phyloP scores from a whole-genome alignment of 2,888 invertebrate genomes.

The Nomada ruficornis region DNA sequence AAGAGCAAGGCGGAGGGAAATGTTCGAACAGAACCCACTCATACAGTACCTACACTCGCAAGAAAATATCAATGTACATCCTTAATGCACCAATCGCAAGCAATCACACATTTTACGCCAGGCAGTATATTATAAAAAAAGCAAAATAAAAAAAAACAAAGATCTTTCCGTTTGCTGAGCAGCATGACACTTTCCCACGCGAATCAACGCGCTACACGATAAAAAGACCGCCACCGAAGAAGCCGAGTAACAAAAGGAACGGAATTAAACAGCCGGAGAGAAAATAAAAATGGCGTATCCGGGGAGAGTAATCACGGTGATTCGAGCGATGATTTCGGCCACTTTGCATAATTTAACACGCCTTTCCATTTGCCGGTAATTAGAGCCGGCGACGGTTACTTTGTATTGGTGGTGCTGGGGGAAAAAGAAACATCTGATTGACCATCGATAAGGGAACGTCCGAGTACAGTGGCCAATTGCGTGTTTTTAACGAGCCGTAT shows the following conservation, averaged over 20 bases:
- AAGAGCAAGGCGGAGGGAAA: not conserved
- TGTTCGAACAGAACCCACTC: not conserved
- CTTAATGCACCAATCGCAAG: conserved; percentile 11
- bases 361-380: conserved; percentile 34
- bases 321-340: conserved; percentile 16
- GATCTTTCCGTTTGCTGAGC: conserved; percentile 1
- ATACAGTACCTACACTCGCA: not conserved
- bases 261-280: conserved; percentile 16
- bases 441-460: conserved; percentile 26
- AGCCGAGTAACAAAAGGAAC: not conserved
- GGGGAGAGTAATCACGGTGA: conserved; percentile 13
- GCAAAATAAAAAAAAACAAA: not conserved
- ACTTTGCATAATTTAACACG: conserved; percentile 31
- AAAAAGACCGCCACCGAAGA: not conserved
- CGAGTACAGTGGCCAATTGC: not conserved
- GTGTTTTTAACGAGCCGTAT: conserved; percentile 23
- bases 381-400: conserved; percentile 34
- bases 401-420: conserved; percentile 6
- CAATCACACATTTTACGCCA: not conserved
- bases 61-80: conserved; percentile 2
- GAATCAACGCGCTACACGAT: conserved; percentile 7
- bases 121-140: not conserved
- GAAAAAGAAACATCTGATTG: conserved; percentile 7
- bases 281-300: conserved; percentile 21
- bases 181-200: conserved; percentile 19